phyloP scores from a whole-genome alignment of 2,113 vertebrate species.

The Motacilla alba region DNA sequence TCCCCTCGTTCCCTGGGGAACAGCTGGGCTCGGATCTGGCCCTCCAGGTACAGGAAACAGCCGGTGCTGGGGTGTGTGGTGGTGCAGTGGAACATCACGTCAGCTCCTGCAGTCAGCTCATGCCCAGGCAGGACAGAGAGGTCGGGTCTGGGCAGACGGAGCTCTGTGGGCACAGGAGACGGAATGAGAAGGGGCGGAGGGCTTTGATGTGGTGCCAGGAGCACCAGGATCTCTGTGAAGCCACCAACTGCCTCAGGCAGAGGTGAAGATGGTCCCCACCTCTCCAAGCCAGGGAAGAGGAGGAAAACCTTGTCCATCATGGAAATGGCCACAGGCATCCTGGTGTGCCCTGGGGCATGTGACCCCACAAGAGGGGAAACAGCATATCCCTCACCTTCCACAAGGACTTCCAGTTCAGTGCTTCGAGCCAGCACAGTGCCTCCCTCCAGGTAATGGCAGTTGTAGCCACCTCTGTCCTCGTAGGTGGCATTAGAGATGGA shows the following conservation, averaged over 20 bases:
- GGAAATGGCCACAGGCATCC: background rate
- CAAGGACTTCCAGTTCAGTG: background rate
- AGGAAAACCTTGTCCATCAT: background rate
- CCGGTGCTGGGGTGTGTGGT: rapidly evolving
- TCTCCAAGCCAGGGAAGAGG: background rate
- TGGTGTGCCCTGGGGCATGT: rapidly evolving
- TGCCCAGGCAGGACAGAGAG: background rate
- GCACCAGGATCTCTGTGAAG: background rate
- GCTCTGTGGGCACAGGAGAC: background rate
- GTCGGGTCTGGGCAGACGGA: background rate
- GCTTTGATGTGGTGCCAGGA: background rate
- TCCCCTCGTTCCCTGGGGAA: rapidly evolving
- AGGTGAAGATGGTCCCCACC: background rate
- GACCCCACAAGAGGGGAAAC: rapidly evolving
- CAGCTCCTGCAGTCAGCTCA: background rate
- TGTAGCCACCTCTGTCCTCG: rapidly evolving
- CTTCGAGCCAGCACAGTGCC: background rate
- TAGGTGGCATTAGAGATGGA: background rate
- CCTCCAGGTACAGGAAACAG: conserved; percentile 18
- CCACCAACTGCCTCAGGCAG: background rate
- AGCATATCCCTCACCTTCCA: background rate
- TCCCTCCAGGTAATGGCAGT: background rate
- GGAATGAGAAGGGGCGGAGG: background rate
- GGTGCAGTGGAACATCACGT: background rate
- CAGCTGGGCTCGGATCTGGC: rapidly evolving